These are phyloP conservation scores for Zaprionus inermis DNA, from an alignment of 1,140 invertebrate genomes.

Conservation along the genomic window DNA sequence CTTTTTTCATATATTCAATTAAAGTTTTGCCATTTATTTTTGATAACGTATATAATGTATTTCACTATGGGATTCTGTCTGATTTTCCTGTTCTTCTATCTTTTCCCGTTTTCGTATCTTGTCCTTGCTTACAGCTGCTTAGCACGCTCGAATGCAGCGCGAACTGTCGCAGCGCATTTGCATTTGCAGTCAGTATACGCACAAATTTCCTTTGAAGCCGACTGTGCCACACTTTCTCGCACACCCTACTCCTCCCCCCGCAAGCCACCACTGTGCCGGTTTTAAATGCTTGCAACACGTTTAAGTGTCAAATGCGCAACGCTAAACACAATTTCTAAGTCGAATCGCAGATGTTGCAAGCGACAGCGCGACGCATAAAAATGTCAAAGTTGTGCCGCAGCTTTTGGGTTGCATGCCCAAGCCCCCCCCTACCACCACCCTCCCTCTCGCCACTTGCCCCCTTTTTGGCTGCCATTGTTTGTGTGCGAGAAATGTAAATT, in stretches of 20 bases:
- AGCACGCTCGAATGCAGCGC: constrained; percentile 56
- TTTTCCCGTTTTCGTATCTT: constrained; percentile 4
- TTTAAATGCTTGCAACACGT: constrained; percentile 73
- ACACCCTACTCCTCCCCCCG: background rate
- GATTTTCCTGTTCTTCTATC: background rate
- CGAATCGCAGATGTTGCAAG: constrained; percentile 65
- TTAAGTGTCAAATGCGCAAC: constrained; percentile 77
- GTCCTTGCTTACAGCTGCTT: background rate
- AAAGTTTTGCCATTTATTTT: background rate
- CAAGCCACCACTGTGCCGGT: constrained; percentile 29
- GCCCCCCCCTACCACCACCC: background rate
- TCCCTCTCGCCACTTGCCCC: background rate
- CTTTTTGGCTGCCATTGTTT: constrained; percentile 12
- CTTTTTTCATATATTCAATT: background rate
- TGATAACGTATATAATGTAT: background rate
- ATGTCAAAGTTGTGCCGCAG: constrained; percentile 71
- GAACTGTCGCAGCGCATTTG: constrained; percentile 63
- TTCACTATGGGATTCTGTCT: too few relatives aligned
- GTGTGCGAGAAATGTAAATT: constrained; percentile 73
- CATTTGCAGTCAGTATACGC: constrained; percentile 51
- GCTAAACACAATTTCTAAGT: constrained; percentile 78
- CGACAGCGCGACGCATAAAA: constrained; percentile 58
- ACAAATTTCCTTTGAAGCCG: constrained; percentile 13
- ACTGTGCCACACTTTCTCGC: too few relatives aligned
- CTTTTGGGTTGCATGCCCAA: background rate